Conservation (phyloP, 1,140 invertebrate species). For the Laupala kohalensis region DNA sequence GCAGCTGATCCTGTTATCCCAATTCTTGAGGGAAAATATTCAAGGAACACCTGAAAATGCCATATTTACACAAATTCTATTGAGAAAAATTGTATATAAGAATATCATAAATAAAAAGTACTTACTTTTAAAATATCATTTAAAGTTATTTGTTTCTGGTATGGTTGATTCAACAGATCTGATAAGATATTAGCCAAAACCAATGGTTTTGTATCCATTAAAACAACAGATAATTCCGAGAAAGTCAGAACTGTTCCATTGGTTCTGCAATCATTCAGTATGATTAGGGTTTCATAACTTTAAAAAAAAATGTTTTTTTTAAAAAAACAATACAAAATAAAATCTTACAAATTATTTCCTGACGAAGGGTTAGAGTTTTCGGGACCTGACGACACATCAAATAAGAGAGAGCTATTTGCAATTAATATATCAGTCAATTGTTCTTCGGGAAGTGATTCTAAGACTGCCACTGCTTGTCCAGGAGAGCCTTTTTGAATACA, state of each 20-base stretch:
- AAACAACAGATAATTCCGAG: slow-evolving; percentile 16
- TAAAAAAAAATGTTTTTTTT: not conserved
- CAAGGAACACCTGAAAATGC: slow-evolving; percentile 33
- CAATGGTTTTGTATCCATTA: slow-evolving; percentile 34
- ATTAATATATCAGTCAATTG: slow-evolving; percentile 28
- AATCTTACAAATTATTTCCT: not conserved
- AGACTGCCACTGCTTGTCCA: slow-evolving; percentile 29
- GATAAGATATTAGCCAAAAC: slow-evolving; percentile 33
- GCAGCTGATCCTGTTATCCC: slow-evolving; percentile 37
- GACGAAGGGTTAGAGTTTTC: not conserved
- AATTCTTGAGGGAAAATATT: slow-evolving; percentile 41
- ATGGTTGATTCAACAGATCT: slow-evolving; percentile 27
- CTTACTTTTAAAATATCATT: slow-evolving; percentile 36
- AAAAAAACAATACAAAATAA: not conserved
- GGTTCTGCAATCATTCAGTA: not conserved
- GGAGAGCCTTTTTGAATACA: slow-evolving; percentile 39
- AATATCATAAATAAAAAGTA: not conserved
- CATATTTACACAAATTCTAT: not conserved
- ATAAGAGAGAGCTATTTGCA: slow-evolving; percentile 23
- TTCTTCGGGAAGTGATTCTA: slow-evolving; percentile 29
- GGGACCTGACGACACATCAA: not conserved
- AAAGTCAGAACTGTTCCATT: not conserved
- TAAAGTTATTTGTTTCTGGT: slow-evolving; percentile 27
- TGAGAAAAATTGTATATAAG: not conserved
- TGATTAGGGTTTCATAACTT: not conserved